Percentiles rank a stretch among this genome's conserved stretches.
These are phyloP conservation scores for Aphelenchoides avenae DNA, from an alignment of 1,140 invertebrate genomes.

Conservation along the genomic window DNA sequence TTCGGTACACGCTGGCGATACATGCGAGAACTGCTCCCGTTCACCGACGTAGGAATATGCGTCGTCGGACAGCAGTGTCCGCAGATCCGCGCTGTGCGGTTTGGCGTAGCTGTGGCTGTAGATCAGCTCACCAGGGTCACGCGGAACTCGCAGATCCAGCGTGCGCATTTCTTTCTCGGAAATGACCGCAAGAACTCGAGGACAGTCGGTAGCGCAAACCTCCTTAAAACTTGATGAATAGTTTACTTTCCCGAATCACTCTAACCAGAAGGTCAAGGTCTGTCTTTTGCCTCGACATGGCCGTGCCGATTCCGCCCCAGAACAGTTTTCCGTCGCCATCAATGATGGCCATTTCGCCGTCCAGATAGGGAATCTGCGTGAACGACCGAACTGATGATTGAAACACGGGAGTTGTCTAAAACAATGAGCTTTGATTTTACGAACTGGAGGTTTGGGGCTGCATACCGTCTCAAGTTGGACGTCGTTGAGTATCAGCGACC, in stretches of 20 bases:
- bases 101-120: constrained; percentile 2
- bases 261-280: neutral
- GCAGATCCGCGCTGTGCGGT: neutral
- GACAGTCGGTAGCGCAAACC: constrained; percentile 21
- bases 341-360: constrained; percentile 10
- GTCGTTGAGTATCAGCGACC: too few relatives aligned
- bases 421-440: too few relatives aligned
- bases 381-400: constrained; percentile 4
- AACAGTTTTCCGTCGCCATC: constrained; percentile 16
- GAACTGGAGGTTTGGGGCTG: too few relatives aligned
- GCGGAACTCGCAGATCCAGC: constrained; percentile 14
- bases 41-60: neutral
- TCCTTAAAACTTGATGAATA: constrained; percentile 7
- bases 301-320: constrained; percentile 1
- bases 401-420: constrained; percentile 5
- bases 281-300: neutral
- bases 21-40: constrained; percentile 1
- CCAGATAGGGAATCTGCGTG: constrained; percentile 17
- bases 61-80: constrained; percentile 2
- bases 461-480: too few relatives aligned
- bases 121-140: constrained; percentile 5
- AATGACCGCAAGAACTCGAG: constrained; percentile 9
- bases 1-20: neutral
- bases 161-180: neutral
- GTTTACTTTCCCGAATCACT: too few relatives aligned